Base-by-base conservation (phyloP, 2,113 vertebrate genomes). In the Mirounga angustirostris region DNA sequence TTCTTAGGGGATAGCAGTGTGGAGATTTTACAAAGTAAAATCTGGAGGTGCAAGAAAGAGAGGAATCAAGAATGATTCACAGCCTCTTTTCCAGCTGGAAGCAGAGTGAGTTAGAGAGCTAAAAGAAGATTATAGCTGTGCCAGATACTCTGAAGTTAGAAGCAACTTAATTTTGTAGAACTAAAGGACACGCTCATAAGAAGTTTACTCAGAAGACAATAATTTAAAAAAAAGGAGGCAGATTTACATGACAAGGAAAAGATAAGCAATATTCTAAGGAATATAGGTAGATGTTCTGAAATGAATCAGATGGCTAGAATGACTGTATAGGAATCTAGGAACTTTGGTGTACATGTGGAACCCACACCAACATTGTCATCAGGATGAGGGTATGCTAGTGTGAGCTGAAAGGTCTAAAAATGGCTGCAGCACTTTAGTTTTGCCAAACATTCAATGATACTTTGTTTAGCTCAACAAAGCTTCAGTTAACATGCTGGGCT, bases 51-150 rank as follows among this genome's bases (percentile, higher is more conserved):
- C 7, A 88, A 84, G 26, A 59, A 43, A 58, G 18, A 76, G 11
- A 69, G 4, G 14, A 59, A 30, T 71, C 46, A 58, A 84, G 36
- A 84, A 15, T 84, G 19, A 81, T 63, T 69, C 33, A 59, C 4
- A 40, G 30, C 18, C 6, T 73, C n/a, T 78, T 78, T 93, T 69
- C 83, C 30, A 71, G 19, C 58, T 93, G 16, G n/a, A 95, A 93
- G 56, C 2, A 88, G 65, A 78, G 40, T 81, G 7, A 94, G 3
- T n/a, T 76, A 89, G 30, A 89, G 18, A 43, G 21, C 7, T 84
- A 65, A 65, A 87, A 71, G n/a, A 96, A 71, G 18, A 28, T 36
- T 73, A 50, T 52, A 74, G 65, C 14, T 86, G 4, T 90, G 7
- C 10, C 58, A 76, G 33, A 59, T 73, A 59, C 30, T n/a, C 16